These are phyloP conservation scores for Sebastes matsubarae DNA, from an alignment of 2,797 vertebrate species.

Conservation along the genomic window DNA sequence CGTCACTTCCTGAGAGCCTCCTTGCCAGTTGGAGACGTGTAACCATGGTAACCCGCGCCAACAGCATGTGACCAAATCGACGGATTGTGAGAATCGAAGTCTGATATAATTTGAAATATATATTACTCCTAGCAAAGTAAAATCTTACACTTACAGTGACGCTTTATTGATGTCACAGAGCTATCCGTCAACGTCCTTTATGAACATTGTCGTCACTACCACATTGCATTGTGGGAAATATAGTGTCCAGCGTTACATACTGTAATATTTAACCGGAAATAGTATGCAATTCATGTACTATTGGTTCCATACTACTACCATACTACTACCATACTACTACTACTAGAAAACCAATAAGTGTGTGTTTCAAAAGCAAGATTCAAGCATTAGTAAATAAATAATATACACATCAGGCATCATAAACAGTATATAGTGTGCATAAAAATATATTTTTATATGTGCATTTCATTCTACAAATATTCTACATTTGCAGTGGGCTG, in stretches of 20 bases:
- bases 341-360: not conserved
- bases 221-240: no score
- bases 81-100: no score
- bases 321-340: no score
- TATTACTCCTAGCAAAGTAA: fast-evolving
- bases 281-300: fast-evolving
- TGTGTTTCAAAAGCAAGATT: not conserved
- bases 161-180: no score
- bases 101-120: fast-evolving
- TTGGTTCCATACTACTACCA: not conserved
- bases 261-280: no score
- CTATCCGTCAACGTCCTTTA: no score
- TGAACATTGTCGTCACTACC: no score
- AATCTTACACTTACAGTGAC: fast-evolving
- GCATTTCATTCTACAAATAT: not conserved
- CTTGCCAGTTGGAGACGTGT: no score
- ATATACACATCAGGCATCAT: not conserved
- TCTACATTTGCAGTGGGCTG: not conserved
- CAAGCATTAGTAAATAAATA: not conserved
- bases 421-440: not conserved
- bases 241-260: no score
- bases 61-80: no score
- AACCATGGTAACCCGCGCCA: no score
- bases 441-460: not conserved
- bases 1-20: no score